Conservation (phyloP, 2,113 vertebrate species). For the Panthera leo region DNA sequence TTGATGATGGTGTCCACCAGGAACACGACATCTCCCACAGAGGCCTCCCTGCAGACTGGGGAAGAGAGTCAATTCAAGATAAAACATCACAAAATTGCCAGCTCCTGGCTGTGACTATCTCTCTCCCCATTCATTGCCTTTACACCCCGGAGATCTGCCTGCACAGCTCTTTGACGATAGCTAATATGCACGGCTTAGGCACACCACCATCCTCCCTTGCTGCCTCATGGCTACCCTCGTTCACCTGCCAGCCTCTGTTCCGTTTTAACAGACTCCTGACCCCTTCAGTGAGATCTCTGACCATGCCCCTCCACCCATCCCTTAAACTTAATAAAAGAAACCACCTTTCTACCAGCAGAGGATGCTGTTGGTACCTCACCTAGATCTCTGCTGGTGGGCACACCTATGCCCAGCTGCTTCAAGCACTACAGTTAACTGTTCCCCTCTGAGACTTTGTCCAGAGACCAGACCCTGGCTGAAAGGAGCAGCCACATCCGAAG, state of each 20-base stretch:
- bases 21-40: conserved; percentile 76
- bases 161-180: not conserved
- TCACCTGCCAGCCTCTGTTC: not conserved
- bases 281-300: not conserved
- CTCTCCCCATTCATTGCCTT: not conserved
- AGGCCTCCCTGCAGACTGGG: conserved; percentile 76
- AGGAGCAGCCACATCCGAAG: not conserved
- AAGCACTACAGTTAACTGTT: not conserved
- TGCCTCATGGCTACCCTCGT: not conserved
- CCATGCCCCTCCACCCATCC: not conserved
- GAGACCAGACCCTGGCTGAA: not conserved
- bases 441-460: not conserved
- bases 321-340: not conserved
- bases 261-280: not conserved
- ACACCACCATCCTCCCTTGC: not conserved
- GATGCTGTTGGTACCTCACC: not conserved
- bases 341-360: not conserved
- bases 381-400: not conserved
- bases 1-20: conserved; percentile 74
- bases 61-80: conserved; percentile 21
- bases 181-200: not conserved
- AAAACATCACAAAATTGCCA: not conserved
- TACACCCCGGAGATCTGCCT: not conserved
- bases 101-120: not conserved
- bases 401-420: not conserved